Evolutionary conservation across 2,888 invertebrate genomes (phyloP).

Genomic region (Chaetoderma sp.): DNA sequence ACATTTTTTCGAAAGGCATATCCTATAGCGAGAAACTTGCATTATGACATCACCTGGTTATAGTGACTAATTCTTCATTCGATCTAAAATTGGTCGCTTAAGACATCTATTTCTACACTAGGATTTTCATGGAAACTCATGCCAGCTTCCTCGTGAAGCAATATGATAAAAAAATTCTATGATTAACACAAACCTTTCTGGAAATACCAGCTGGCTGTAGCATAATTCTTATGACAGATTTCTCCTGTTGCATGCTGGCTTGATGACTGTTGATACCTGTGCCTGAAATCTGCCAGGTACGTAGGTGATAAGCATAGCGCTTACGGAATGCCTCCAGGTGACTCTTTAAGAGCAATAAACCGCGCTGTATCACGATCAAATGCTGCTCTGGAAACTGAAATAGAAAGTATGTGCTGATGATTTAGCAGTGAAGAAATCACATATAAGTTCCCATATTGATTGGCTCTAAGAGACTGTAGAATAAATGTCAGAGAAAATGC

Average conservation of each 20-base stretch:
- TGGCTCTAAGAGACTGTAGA: not conserved
- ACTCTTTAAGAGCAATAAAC: slow-evolving; percentile 86
- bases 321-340: slow-evolving; percentile 90
- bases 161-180: too few relatives aligned
- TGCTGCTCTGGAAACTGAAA: slow-evolving; percentile 73
- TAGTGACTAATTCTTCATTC: too few relatives aligned
- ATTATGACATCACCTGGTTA: too few relatives aligned
- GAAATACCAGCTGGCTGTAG: slow-evolving; percentile 90
- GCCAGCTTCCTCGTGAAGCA: too few relatives aligned
- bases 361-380: slow-evolving; percentile 89
- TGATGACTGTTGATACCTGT: slow-evolving; percentile 84
- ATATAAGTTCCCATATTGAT: not conserved
- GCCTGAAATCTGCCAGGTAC: slow-evolving; percentile 89
- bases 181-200: slow-evolving; percentile 78
- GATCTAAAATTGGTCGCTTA: too few relatives aligned
- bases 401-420: not conserved
- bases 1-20: too few relatives aligned
- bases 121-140: too few relatives aligned
- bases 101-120: too few relatives aligned
- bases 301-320: slow-evolving; percentile 68
- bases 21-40: too few relatives aligned
- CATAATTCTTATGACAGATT: slow-evolving; percentile 77
- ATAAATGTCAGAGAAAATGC: not conserved
- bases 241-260: slow-evolving; percentile 75
- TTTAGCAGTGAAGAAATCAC: not conserved